These are phyloP conservation scores for Catamblyrhynchus diadema DNA, from an alignment of 2,797 vertebrate species.

Conservation along the genomic window DNA sequence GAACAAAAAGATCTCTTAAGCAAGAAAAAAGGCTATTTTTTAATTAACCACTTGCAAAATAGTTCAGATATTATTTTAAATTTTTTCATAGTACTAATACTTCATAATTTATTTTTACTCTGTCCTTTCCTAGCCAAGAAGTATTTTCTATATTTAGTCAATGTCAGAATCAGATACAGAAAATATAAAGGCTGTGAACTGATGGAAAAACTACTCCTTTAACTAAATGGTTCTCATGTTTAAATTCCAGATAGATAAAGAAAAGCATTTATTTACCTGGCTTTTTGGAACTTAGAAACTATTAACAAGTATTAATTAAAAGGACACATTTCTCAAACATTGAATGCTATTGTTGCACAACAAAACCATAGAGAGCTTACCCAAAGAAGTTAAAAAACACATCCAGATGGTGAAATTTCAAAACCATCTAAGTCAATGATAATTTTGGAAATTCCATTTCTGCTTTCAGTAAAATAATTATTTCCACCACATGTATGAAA, in stretches of 20 bases:
- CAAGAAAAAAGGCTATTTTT: not conserved
- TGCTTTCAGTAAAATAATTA: not conserved
- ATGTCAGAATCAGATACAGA: not conserved
- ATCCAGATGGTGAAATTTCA: not conserved
- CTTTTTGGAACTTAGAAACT: not conserved
- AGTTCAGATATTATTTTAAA: not conserved
- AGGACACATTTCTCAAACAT: not conserved
- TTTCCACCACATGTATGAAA: not conserved
- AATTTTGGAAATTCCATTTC: not conserved
- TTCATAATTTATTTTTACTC: not conserved
- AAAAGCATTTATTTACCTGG: not conserved
- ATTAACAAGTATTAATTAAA: not conserved
- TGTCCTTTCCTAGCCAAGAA: not conserved
- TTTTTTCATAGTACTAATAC: not conserved
- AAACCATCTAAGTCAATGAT: not conserved
- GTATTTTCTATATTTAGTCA: not conserved
- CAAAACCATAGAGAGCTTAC: not conserved
- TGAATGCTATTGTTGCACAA: not conserved
- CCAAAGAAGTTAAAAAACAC: not conserved
- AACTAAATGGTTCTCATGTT: not conserved
- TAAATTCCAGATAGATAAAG: not conserved
- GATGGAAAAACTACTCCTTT: not conserved
- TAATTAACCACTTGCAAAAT: not conserved
- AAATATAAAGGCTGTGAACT: not conserved
- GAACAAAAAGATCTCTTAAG: not conserved